These are phyloP conservation scores for Conus canariensis DNA, from an alignment of 2,888 invertebrate species.

Conservation along the genomic window DNA sequence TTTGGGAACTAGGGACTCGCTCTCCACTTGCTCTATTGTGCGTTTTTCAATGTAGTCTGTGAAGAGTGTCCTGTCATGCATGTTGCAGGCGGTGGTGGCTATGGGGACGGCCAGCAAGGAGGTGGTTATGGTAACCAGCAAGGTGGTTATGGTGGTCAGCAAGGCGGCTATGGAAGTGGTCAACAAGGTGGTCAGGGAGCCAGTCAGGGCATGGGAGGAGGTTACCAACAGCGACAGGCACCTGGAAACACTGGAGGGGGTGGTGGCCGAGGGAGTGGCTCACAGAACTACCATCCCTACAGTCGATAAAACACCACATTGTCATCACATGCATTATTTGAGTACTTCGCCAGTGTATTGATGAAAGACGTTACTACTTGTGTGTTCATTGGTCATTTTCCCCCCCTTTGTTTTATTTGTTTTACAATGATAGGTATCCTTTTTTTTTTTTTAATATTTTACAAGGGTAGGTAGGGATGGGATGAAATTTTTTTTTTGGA, in stretches of 20 bases:
- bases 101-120: conserved; percentile 24
- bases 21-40: too few species aligned
- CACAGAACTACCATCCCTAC: conserved; percentile 44
- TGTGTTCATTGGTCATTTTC: conserved; percentile 17
- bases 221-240: conserved; percentile 42
- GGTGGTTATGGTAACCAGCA: conserved; percentile 44
- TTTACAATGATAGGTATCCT: not conserved
- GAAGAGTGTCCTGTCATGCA: too few species aligned
- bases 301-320: conserved; percentile 23
- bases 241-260: conserved; percentile 35
- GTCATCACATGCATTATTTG: not conserved
- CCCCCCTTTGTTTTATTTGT: too few species aligned
- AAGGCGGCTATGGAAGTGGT: conserved; percentile 40
- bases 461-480: not conserved
- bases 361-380: not conserved
- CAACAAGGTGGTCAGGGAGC: conserved; percentile 32
- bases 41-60: too few species aligned
- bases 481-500: not conserved
- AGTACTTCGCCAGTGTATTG: not conserved
- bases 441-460: not conserved
- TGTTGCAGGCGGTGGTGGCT: conserved; percentile 10
- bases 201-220: conserved; percentile 21
- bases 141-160: conserved; percentile 42
- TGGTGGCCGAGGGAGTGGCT: conserved; percentile 33
- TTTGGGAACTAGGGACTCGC: too few species aligned